Percentiles rank a stretch among this genome's conserved stretches.
Conservation (phyloP, 2,888 invertebrate species). For the Syritta pipiens region DNA sequence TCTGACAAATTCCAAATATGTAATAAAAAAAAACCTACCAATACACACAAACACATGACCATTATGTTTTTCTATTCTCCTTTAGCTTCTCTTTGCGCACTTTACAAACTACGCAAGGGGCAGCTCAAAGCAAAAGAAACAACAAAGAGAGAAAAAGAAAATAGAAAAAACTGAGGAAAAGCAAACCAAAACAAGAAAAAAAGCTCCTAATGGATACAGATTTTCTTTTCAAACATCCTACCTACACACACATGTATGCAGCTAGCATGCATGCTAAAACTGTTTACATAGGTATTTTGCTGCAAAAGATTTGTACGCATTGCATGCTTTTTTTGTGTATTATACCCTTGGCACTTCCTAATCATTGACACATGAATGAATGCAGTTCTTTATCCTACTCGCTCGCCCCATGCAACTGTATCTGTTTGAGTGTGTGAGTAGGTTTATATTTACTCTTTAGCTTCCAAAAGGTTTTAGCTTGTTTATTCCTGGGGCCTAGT, state of each 20-base stretch:
- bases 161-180: background rate
- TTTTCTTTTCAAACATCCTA: background rate
- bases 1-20: background rate
- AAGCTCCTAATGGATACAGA: conserved; percentile 1
- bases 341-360: conserved; percentile 67
- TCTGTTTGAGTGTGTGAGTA: conserved; percentile 4
- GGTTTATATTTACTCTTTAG: conserved; percentile 63
- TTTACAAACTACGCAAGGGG: conserved; percentile 35
- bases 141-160: background rate
- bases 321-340: conserved; percentile 63
- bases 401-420: conserved; percentile 3
- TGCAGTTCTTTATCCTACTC: conserved; percentile 64
- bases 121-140: background rate
- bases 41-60: background rate
- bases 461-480: conserved; percentile 41
- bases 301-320: conserved; percentile 68
- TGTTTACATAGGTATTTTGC: conserved; percentile 57
- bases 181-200: conserved; percentile 33
- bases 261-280: conserved; percentile 48
- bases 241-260: conserved; percentile 1
- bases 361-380: conserved; percentile 68
- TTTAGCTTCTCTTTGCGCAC: conserved; percentile 13
- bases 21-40: conserved; percentile 4
- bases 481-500: conserved; percentile 60
- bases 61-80: conserved; percentile 6